These are phyloP conservation scores for Sarcophaga rosellei DNA, from an alignment of 2,888 invertebrate species.

Conservation along the genomic window DNA sequence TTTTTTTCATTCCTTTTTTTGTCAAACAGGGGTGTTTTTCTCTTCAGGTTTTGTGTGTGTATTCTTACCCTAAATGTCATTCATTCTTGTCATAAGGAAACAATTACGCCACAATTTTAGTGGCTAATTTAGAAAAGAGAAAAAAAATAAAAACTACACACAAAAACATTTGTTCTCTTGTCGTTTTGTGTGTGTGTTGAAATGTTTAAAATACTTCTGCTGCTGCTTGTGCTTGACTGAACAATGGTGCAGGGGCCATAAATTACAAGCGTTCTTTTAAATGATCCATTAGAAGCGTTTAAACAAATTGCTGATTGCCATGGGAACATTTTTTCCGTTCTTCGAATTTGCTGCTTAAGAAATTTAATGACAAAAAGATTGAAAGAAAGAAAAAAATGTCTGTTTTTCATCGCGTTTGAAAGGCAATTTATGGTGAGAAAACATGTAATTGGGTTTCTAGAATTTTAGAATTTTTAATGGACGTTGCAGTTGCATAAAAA, in stretches of 20 bases:
- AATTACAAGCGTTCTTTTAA: constrained; percentile 9
- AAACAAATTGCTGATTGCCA: constrained; percentile 5
- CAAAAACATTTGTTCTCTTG: constrained; percentile 19
- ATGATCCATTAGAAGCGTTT: constrained; percentile 20
- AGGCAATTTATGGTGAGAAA: too few relatives aligned
- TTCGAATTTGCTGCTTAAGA: too few relatives aligned
- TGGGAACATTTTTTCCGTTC: neutral
- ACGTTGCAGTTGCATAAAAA: too few relatives aligned
- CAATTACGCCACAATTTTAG: constrained; percentile 53
- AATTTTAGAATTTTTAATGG: too few relatives aligned
- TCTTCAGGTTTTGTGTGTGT: neutral
- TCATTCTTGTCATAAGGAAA: constrained; percentile 42
- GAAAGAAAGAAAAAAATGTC: neutral
- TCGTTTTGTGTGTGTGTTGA: neutral
- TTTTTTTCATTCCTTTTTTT: neutral
- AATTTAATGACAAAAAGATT: neutral
- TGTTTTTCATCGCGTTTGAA: too few relatives aligned
- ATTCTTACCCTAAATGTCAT: neutral
- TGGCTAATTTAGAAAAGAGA: constrained; percentile 50
- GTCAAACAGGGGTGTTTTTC: constrained; percentile 43
- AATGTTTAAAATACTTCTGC: constrained; percentile 13
- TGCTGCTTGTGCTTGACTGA: neutral
- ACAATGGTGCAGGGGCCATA: constrained; percentile 7
- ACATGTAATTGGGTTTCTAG: too few relatives aligned
- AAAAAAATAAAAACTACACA: too few relatives aligned